phyloP scores from a whole-genome alignment of 1,140 invertebrate genomes.

The Orussus abietinus region DNA sequence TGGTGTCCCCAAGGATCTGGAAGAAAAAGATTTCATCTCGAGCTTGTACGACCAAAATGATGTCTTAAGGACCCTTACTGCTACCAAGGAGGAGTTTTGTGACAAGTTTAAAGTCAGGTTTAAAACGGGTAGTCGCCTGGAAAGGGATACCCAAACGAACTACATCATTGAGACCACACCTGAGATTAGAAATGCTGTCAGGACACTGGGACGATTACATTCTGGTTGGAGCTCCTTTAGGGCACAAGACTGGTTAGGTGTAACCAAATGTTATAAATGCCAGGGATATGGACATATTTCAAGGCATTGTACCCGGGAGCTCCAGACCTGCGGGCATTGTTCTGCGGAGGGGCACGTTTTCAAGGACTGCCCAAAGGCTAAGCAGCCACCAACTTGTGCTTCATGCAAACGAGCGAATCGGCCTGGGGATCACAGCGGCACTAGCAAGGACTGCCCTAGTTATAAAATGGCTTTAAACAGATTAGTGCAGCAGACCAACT shows the following conservation, averaged over 20 bases:
- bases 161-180: too few species aligned
- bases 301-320: background rate
- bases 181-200: too few species aligned
- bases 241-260: background rate
- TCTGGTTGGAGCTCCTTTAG: background rate
- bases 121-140: background rate
- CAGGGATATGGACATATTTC: background rate
- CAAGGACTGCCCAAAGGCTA: background rate
- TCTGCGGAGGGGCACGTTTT: background rate
- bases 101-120: background rate
- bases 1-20: conserved; percentile 10
- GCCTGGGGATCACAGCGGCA: background rate
- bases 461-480: background rate
- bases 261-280: background rate
- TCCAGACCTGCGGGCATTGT: background rate
- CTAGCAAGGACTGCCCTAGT: background rate
- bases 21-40: background rate
- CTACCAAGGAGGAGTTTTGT: too few species aligned
- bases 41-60: conserved; percentile 6
- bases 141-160: too few species aligned
- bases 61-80: too few species aligned
- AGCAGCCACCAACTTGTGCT: background rate
- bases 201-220: too few species aligned
- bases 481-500: background rate
- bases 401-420: background rate